These are phyloP conservation scores for Euplagia quadripunctaria DNA, from an alignment of 2,888 invertebrate genomes.

Conservation along the genomic window DNA sequence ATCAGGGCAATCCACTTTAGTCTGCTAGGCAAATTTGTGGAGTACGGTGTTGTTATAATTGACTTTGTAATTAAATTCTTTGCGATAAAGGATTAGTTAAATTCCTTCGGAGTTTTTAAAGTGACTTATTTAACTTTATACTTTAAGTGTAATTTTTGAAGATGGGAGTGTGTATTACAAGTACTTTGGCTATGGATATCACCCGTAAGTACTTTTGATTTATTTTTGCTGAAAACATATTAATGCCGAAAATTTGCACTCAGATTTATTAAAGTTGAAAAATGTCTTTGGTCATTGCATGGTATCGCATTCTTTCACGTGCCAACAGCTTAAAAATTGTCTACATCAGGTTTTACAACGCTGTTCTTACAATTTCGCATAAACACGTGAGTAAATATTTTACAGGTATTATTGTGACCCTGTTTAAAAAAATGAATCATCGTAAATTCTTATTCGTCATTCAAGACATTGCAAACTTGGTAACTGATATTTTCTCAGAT, in stretches of 20 bases:
- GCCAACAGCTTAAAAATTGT: background rate
- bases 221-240: background rate
- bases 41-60: slow-evolving; percentile 49
- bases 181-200: slow-evolving; percentile 81
- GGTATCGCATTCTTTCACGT: slow-evolving; percentile 11
- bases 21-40: slow-evolving; percentile 46
- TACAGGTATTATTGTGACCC: slow-evolving; percentile 24
- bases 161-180: slow-evolving; percentile 80
- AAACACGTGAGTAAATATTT: background rate
- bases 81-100: slow-evolving; percentile 30
- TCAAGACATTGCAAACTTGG: slow-evolving; percentile 1
- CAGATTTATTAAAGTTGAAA: background rate
- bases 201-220: slow-evolving; percentile 72
- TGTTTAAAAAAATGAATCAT: slow-evolving; percentile 30
- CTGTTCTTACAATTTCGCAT: background rate
- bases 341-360: background rate
- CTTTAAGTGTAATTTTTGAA: slow-evolving; percentile 41
- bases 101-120: slow-evolving; percentile 2
- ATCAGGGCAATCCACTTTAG: slow-evolving; percentile 53
- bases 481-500: slow-evolving; percentile 1
- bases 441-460: slow-evolving; percentile 15
- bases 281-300: background rate
- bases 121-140: slow-evolving; percentile 25
- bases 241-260: background rate
- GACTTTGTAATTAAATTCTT: slow-evolving; percentile 35